Conservation (phyloP, 92 coral and sea anemone species). For the Nematostella vectensis region DNA sequence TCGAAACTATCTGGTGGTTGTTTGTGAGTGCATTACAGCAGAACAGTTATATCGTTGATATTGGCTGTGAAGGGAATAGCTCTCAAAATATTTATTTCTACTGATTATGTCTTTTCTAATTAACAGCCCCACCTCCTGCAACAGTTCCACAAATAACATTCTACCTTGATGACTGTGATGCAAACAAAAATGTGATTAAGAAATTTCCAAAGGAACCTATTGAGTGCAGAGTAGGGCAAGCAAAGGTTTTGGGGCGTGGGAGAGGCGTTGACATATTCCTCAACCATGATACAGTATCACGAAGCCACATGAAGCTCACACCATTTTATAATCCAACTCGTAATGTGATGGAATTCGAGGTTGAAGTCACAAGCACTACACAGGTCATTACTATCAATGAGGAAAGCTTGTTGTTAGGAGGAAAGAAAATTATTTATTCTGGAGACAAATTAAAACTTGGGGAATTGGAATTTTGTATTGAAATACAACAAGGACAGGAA, state of each 20-base stretch:
- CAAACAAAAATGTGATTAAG: background rate
- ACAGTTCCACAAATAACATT: background rate
- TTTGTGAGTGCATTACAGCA: no score
- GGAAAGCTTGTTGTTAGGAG: background rate
- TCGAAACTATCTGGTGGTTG: no score
- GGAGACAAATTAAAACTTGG: background rate
- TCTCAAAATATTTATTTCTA: no score
- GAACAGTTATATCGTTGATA: no score
- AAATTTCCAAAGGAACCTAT: background rate
- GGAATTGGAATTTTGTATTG: background rate
- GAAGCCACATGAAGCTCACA: conserved; percentile 47
- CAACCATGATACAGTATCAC: conserved; percentile 47
- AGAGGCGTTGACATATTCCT: conserved; percentile 34
- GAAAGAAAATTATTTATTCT: background rate
- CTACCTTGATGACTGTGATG: background rate
- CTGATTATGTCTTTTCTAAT: background rate
- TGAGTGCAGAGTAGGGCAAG: background rate
- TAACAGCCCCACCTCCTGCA: background rate
- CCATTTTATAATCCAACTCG: background rate
- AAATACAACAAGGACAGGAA: background rate
- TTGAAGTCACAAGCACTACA: background rate
- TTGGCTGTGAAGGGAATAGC: no score
- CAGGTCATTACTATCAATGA: background rate
- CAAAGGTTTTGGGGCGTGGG: conserved; percentile 49
- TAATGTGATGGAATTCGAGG: background rate